Evolutionary conservation across 1,140 invertebrate genomes (phyloP), one percentile per base, ranked within the genome.

Genomic region (Samia ricini): DNA sequence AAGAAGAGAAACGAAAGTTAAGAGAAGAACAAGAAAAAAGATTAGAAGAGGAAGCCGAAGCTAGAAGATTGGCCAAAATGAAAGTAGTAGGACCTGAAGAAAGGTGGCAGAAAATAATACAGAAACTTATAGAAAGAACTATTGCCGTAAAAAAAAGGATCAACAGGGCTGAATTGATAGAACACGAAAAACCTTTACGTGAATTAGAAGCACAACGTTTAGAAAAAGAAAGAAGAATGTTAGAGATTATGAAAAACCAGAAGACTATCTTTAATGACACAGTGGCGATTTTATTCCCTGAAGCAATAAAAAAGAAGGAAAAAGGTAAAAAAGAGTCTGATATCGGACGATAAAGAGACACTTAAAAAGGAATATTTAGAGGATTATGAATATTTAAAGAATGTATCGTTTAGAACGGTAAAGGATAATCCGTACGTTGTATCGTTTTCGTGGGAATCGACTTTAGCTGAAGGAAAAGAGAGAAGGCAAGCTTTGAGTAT

Each of bases 181-280:
- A 89, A 67, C 81, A 90, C 26, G 89, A 91, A 61, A 89, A 88
- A 69, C 90, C 90, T 15, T 69, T 91, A 26, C 72, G 84, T 65
- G 89, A 91, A 60, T 68, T 91, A 60, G 88, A 91, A 77, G 72
- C 76, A 19, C 87, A 90, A 56, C 77, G 85, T 7, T 63, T 86
- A 61, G 84, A 85, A 63, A 91, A 89, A 69, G 80, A 88, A 70
- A 81, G 74, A 68, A 74, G 88, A 71, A 88, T 90, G 85, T 64
- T 88, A n/a, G 87, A 91, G 60, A 88, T 90, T 56, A 87, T 91
- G 83, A 89, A 90, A 69, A 85, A 88, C 63, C 89, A 90, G 61
- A 82, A 89, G 60, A 73, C 71, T 24, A 89, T 91, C 61, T 91
- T 91, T 66, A 89, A 90, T 65, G 90, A 91, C 48, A 85, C 88